Conservation (phyloP, 1,140 invertebrate species). For the Euura saliciscinereae region DNA sequence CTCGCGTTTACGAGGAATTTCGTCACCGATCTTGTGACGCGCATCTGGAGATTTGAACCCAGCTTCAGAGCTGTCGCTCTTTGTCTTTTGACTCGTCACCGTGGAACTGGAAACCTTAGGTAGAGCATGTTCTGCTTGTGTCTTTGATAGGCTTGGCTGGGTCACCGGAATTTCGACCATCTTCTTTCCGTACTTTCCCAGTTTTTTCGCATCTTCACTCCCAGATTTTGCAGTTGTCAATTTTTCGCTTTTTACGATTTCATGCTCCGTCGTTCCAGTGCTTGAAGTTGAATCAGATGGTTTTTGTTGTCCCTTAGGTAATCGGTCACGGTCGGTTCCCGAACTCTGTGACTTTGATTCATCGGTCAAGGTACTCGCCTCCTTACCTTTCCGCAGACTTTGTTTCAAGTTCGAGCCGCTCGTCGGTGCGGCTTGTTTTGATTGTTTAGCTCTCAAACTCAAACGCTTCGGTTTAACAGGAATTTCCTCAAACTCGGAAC, state of each 20-base stretch:
- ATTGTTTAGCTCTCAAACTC: background rate
- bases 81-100: background rate
- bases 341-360: background rate
- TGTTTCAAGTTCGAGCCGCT: slow-evolving; percentile 22
- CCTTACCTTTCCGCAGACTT: background rate
- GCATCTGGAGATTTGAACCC: slow-evolving; percentile 23
- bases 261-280: background rate
- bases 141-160: background rate
- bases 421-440: too few species aligned
- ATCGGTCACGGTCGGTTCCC: background rate
- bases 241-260: background rate
- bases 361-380: background rate
- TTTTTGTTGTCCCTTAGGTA: background rate
- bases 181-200: background rate
- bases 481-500: slow-evolving; percentile 49
- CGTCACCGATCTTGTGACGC: slow-evolving; percentile 31
- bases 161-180: background rate
- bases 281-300: background rate
- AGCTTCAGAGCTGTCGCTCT: slow-evolving; percentile 37
- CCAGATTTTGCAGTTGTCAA: background rate
- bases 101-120: background rate
- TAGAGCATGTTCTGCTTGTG: background rate
- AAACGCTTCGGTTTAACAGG: slow-evolving; percentile 30
- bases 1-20: slow-evolving; percentile 34
- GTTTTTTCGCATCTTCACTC: background rate